Conservation (phyloP, 2,888 invertebrate genomes). For the Lycaena phlaeas region DNA sequence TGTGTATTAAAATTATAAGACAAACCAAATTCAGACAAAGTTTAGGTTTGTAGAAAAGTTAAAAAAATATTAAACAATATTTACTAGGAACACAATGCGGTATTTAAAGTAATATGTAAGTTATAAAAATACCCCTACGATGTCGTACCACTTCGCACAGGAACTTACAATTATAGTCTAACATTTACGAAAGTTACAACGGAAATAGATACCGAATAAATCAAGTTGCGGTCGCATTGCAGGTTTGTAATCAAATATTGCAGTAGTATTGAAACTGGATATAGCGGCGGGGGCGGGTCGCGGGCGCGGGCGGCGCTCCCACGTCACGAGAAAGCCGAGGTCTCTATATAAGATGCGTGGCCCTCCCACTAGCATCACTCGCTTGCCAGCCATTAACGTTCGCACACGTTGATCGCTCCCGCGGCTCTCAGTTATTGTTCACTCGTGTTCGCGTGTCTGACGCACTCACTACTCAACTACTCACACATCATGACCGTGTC, state of each 20-base stretch:
- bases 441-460: slow-evolving; percentile 41
- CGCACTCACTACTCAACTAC: too few relatives aligned
- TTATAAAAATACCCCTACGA: too few relatives aligned
- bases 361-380: slow-evolving; percentile 60
- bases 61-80: too few relatives aligned
- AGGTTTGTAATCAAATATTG: slow-evolving; percentile 6
- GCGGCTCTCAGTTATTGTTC: slow-evolving; percentile 38
- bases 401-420: slow-evolving; percentile 42
- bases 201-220: not conserved
- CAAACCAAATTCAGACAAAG: too few relatives aligned
- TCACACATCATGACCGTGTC: slow-evolving; percentile 62
- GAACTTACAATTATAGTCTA: too few relatives aligned
- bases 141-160: too few relatives aligned
- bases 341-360: slow-evolving; percentile 54
- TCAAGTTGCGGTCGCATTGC: not conserved
- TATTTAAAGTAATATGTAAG: too few relatives aligned
- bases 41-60: too few relatives aligned
- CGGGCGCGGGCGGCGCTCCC: slow-evolving; percentile 19
- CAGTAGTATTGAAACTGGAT: slow-evolving; percentile 8
- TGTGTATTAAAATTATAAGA: too few relatives aligned
- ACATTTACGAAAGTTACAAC: not conserved
- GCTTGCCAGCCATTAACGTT: slow-evolving; percentile 48
- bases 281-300: not conserved
- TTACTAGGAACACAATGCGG: too few relatives aligned
- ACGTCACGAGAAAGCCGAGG: slow-evolving; percentile 65